Percentiles rank a stretch among this genome's conserved stretches.
phyloP scores from a whole-genome alignment of 2,113 vertebrate species.

The Psilopsiagon aurifrons region DNA sequence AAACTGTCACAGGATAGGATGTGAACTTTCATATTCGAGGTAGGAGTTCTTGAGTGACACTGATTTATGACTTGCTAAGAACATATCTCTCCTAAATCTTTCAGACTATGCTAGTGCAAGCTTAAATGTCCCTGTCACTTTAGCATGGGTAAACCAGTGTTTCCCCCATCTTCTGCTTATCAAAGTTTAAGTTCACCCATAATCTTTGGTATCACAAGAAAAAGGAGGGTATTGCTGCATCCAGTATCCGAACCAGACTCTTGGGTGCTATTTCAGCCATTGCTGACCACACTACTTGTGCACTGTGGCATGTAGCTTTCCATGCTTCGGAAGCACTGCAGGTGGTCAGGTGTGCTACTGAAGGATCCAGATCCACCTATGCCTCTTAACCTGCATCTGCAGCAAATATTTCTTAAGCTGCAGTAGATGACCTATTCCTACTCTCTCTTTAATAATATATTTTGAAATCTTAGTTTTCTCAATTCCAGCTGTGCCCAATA shows the following conservation, averaged over 20 bases:
- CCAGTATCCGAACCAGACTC: neutral
- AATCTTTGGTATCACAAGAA: neutral
- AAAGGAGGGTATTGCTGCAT: neutral
- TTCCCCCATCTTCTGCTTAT: neutral
- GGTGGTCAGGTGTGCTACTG: neutral
- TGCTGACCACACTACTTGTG: fast-evolving
- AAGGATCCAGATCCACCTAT: neutral
- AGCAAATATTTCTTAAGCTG: neutral
- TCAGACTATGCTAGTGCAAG: neutral
- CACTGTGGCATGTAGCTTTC: neutral
- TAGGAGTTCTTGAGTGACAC: neutral
- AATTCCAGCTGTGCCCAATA: slow-evolving; percentile 9
- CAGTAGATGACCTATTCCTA: neutral
- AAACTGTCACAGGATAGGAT: neutral
- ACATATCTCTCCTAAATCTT: neutral
- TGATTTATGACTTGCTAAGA: neutral
- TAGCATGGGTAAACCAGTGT: neutral
- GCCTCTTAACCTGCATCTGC: neutral
- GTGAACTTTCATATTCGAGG: neutral
- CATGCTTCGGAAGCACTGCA: neutral
- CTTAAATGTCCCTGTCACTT: neutral
- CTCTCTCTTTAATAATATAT: neutral
- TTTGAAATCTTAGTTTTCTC: neutral
- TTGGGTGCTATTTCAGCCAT: neutral
- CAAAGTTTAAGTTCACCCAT: neutral